These are phyloP conservation scores for Bombyx mori DNA, from an alignment of 1,140 invertebrate genomes.

Conservation along the genomic window DNA sequence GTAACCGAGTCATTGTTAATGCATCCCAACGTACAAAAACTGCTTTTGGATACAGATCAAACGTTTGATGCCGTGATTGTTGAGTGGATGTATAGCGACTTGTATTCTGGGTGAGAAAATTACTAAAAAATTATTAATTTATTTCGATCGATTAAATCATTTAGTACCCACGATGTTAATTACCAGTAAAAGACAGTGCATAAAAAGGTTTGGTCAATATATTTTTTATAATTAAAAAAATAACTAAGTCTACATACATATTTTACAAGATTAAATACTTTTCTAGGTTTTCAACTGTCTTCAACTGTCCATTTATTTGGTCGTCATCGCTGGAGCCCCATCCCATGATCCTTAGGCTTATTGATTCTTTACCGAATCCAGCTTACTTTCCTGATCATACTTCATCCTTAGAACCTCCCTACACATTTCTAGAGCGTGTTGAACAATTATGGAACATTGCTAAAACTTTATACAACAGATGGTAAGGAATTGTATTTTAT, in stretches of 20 bases:
- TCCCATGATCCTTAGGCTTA: slow-evolving; percentile 15
- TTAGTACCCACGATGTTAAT: no score
- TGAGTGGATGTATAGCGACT: slow-evolving; percentile 23
- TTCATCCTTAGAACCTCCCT: slow-evolving; percentile 13
- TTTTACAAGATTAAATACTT: slow-evolving; percentile 3
- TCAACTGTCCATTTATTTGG: slow-evolving; percentile 20
- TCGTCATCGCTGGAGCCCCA: slow-evolving; percentile 25
- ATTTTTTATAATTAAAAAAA: no score
- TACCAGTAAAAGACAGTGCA: no score
- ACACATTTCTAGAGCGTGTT: slow-evolving; percentile 17
- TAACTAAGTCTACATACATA: neutral
- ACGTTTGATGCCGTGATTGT: slow-evolving; percentile 22
- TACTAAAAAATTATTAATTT: slow-evolving; percentile 8
- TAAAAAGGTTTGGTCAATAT: no score
- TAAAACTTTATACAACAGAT: slow-evolving; percentile 6
- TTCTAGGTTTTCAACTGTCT: slow-evolving; percentile 22
- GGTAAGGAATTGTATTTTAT: slow-evolving; percentile 10
- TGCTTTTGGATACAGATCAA: slow-evolving; percentile 10
- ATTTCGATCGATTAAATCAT: no score
- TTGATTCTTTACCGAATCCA: slow-evolving; percentile 19
- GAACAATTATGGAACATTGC: slow-evolving; percentile 11
- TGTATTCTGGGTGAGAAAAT: slow-evolving; percentile 19
- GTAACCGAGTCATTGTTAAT: slow-evolving; percentile 12
- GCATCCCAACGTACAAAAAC: neutral
- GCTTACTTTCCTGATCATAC: slow-evolving; percentile 22